These are phyloP conservation scores for Hypsibius dujardini DNA, from an alignment of 1,140 invertebrate species.

Conservation along the genomic window DNA sequence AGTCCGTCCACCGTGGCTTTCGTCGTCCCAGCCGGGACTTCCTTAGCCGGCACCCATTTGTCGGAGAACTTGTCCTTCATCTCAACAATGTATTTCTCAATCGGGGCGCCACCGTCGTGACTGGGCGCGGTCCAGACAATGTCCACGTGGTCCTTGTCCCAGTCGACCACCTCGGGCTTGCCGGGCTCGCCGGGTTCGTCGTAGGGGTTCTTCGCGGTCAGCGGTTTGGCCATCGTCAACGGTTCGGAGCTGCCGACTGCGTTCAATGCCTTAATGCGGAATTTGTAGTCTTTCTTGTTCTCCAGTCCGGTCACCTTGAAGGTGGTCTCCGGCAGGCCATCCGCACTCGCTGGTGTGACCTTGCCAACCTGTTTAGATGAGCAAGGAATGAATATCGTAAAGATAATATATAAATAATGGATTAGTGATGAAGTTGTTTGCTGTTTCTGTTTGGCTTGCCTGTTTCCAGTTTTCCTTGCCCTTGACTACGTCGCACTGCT, in stretches of 20 bases:
- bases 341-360: not conserved
- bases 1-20: constrained; percentile 56
- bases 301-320: constrained; percentile 34
- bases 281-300: constrained; percentile 32
- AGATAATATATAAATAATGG: too few relatives aligned
- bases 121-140: constrained; percentile 69
- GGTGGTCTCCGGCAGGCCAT: not conserved
- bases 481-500: constrained; percentile 57
- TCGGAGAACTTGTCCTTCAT: constrained; percentile 84
- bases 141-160: constrained; percentile 71
- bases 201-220: constrained; percentile 90
- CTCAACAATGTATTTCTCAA: constrained; percentile 81
- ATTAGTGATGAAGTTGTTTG: too few relatives aligned
- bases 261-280: constrained; percentile 31
- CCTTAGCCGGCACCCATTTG: constrained; percentile 73
- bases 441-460: too few relatives aligned
- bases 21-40: constrained; percentile 57
- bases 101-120: constrained; percentile 79
- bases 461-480: constrained; percentile 31
- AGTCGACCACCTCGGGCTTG: constrained; percentile 78
- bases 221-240: constrained; percentile 43
- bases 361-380: not conserved
- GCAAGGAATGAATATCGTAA: too few relatives aligned
- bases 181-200: constrained; percentile 50
- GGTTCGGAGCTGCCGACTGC: constrained; percentile 34